Evolutionary conservation across 2,888 invertebrate genomes (phyloP), one percentile per base, ranked within the genome.

Genomic region (Scaptomyza reducta): DNA sequence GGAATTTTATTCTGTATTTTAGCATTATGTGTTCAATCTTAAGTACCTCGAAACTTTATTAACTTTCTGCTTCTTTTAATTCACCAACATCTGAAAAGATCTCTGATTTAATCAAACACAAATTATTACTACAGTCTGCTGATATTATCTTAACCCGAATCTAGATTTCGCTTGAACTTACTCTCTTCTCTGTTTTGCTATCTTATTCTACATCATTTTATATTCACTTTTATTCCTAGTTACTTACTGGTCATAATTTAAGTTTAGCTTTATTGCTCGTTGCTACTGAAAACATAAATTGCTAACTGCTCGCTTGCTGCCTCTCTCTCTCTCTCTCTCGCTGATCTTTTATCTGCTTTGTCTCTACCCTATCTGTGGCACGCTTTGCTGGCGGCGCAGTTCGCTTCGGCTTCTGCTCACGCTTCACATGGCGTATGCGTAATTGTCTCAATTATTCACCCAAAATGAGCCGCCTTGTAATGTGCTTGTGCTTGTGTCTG

Each of bases 361-460:
- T 29, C 7, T 6, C 7, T 46, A 6, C 18, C 1, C 9, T 18
- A 3, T 45, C 27, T 31, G 35, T 41, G 60, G 69, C 74, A 73
- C 74, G 74, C 74, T 74, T 74, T 53, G 51, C 33, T 18, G 10
- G 35, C 35, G 13, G 33, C 29, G 18, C 46, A 41, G 38, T 55
- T n/a, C 18, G 40, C 49, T 5, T 42, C 41, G 6, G 47, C 35
- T 16, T 10, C n/a, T 31, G 40, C 65, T 50, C 53, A 31, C 53
- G 64, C 62, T 59, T 59, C 69, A 74, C 82, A 77, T 71, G 70
- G 78, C 70, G 77, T 79, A 79, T 84, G 75, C 86, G 88, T 84
- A 84, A 84, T 84, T 84, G 86, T 86, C 88, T 88, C 84, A 84
- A 88, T 84, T 84, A 84, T 87, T 84, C 86, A 82, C 87, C 87